Base-by-base conservation (phyloP, 2,888 invertebrate genomes). In the Parasteatoda lunata region DNA sequence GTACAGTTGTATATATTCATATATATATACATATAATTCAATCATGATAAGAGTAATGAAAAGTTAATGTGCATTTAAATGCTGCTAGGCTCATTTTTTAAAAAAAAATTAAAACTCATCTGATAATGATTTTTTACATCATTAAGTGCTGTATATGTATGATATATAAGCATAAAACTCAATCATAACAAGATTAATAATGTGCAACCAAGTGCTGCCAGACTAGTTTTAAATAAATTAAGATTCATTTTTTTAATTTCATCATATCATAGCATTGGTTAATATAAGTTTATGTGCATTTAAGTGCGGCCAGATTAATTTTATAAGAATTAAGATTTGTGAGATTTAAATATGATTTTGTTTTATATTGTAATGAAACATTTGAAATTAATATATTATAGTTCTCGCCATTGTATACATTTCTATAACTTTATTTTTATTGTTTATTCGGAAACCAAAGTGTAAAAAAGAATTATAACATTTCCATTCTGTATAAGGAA, bases 1-100 rank as follows among this genome's bases (percentile, higher is more conserved):
- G 85, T 86, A 86, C 85, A 86, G 75, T 80, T 86, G 85, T 86
- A 81, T 80, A 86, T 80, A 86, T 81, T 75, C 30, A 30, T 30
- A 30, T 30, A 30, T 30, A 30, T 30, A 30, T 30, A 30, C 30
- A 30, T 30, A 30, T 30, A 30, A 80, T 66, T 68, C 80, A 80
- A 86, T 86, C 85, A 86, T 80, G 66, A 77, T 76, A 13, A 59
- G 13, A 54, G 54, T 59, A 76, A 86, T 86, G 80, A 30, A 30
- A 30, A 30, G 30, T 30, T 30, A 86, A 81, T 86, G 85, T 86
- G 85, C 85, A 86, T 86, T 86, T 80, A 86, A 69, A 69, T 86
- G 80, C 85, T 86, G 85, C 80, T 77, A 86, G 80, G 77, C 80
- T 80, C 77, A 81, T 86, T 66, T 30, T 30, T 30, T 75, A 79